phyloP scores from a whole-genome alignment of 2,888 invertebrate genomes.

The Hedychridium roseum region DNA sequence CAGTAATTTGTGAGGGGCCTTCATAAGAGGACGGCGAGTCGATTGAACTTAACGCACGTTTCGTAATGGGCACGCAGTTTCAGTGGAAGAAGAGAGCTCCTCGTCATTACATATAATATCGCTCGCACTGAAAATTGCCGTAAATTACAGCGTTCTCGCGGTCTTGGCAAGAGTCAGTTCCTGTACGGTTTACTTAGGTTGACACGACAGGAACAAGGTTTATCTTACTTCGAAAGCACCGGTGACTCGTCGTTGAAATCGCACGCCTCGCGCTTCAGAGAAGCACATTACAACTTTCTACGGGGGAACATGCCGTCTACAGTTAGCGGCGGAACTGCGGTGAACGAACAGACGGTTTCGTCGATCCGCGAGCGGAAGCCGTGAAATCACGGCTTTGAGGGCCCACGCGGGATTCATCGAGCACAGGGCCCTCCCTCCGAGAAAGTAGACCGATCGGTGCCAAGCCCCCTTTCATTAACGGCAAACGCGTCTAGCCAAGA shows the following conservation, averaged over 20 bases:
- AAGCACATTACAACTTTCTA: slow-evolving; percentile 3
- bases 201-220: background rate
- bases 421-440: too few relatives aligned
- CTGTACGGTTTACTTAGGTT: background rate
- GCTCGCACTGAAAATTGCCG: background rate
- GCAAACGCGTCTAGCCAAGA: background rate
- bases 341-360: slow-evolving; percentile 39
- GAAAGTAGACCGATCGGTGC: too few relatives aligned
- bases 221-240: background rate
- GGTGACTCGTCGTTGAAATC: background rate
- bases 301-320: slow-evolving; percentile 7
- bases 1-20: background rate
- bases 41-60: background rate
- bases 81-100: background rate
- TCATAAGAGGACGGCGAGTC: background rate
- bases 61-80: background rate
- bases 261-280: background rate
- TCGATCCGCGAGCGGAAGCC: slow-evolving; percentile 29
- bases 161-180: background rate
- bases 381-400: slow-evolving; percentile 27
- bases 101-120: background rate
- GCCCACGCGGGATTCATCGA: too few relatives aligned
- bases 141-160: background rate
- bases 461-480: background rate
- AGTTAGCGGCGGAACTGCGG: slow-evolving; percentile 33